Percentiles rank a stretch among this genome's conserved stretches.
phyloP scores from a whole-genome alignment of 2,888 invertebrate genomes.

The Monoplex corrugatus region DNA sequence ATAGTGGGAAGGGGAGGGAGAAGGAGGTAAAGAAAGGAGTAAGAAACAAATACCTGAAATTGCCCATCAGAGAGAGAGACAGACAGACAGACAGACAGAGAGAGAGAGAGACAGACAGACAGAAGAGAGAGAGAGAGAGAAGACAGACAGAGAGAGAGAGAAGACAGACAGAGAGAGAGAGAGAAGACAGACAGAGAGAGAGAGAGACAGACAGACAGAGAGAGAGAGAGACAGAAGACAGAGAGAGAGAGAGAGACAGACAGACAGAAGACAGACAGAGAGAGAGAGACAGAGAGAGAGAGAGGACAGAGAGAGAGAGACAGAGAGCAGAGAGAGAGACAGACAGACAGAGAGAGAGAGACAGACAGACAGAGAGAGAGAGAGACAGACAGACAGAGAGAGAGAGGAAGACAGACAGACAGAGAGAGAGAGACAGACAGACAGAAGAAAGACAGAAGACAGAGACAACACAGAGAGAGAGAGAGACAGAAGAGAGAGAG shows the following conservation, averaged over 20 bases:
- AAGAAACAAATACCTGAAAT: background rate
- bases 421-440: background rate
- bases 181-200: no score
- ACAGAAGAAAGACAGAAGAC: background rate
- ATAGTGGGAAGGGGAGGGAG: background rate
- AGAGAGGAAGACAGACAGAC: background rate
- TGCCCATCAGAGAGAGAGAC: background rate
- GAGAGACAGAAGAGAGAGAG: no score
- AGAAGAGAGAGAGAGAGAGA: background rate
- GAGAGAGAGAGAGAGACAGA: background rate
- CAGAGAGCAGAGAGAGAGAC: background rate
- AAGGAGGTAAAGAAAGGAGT: background rate
- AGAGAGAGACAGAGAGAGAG: background rate
- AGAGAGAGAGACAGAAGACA: background rate
- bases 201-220: background rate
- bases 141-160: background rate
- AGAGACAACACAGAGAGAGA: background rate
- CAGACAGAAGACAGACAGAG: background rate
- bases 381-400: no score
- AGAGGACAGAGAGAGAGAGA: background rate
- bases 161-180: no score
- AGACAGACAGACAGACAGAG: no score
- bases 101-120: no score
- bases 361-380: slow-evolving; percentile 2
- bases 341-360: slow-evolving; percentile 1